Evolutionary conservation across 2,888 invertebrate genomes (phyloP), one percentile per base, ranked within the genome.

Genomic region (Ornithoptera priamus): DNA sequence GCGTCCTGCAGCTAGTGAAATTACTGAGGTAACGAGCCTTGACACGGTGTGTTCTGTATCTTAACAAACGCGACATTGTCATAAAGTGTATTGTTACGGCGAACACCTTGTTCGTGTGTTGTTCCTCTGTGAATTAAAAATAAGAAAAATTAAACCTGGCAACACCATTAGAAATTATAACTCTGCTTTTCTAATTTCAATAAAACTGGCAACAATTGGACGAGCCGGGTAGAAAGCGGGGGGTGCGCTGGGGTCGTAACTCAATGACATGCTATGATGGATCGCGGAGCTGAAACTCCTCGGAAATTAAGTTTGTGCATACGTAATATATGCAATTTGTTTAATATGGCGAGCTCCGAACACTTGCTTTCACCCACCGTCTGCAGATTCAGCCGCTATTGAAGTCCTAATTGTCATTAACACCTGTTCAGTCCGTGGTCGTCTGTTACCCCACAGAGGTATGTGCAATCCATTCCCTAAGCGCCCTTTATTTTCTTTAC

Each of bases 261-360:
- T 77, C 70, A 78, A 79, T 79, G 77, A 76, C 61, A 68, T 57
- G 67, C 70, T 74, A 72, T 79, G 78, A 80, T 78, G 78, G 79
- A 81, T 83, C 82, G 79, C 80, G 76, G 69, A 65, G 65, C 59
- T 61, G 70, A 62, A 63, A 67, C 60, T 70, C 63, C 46, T 53
- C 66, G 39, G n/a, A 63, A 70, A 70, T 70, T 70, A 67, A 60
- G 50, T 67, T 70, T 67, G 70, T 63, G 63, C 53, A 68, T 57
- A 62, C 65, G 50, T 64, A 65, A 70, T 70, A 68, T 65, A 70
- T 67, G 70, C 62, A 62, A 63, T 67, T 70, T 71, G 62, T 59
- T 68, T 60, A 61, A 67, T 63, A 46, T 67, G 50, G n/a, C 63
- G 30, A 17, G n/a, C 39, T n/a, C 15, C n/a, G 53, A 53, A 53